phyloP scores from a whole-genome alignment of 2,888 invertebrate species.

The Diaprepes abbreviatus region DNA sequence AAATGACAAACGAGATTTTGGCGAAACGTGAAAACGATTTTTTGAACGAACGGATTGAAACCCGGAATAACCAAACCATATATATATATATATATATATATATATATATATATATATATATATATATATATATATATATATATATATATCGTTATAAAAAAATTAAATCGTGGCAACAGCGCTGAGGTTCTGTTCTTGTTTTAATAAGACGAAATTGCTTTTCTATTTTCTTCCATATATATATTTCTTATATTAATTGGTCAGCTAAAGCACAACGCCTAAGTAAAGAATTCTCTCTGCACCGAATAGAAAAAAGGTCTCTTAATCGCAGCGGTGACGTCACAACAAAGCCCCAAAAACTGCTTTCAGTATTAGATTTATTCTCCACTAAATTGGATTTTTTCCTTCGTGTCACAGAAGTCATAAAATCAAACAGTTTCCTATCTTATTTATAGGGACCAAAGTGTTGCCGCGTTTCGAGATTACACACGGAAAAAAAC shows the following conservation, averaged over 20 bases:
- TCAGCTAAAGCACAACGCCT: conserved; percentile 19
- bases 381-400: conserved; percentile 45
- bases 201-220: background rate
- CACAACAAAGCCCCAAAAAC: conserved; percentile 40
- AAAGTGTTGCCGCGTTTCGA: conserved; percentile 11
- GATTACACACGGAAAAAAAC: background rate
- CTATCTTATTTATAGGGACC: conserved; percentile 33
- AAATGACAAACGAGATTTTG: too few relatives aligned
- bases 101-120: too few relatives aligned
- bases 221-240: background rate
- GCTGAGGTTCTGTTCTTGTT: too few relatives aligned
- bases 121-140: too few relatives aligned
- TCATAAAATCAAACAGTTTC: conserved; percentile 43
- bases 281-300: conserved; percentile 31
- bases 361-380: conserved; percentile 44
- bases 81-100: too few relatives aligned
- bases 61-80: too few relatives aligned
- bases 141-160: too few relatives aligned
- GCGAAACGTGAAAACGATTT: too few relatives aligned
- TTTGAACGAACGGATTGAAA: too few relatives aligned
- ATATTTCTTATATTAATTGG: background rate
- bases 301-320: conserved; percentile 21
- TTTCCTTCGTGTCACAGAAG: conserved; percentile 44
- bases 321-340: conserved; percentile 39
- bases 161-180: too few relatives aligned